Evolutionary conservation across 2,113 vertebrate species (phyloP).

Genomic region (Ameiurus melas): DNA sequence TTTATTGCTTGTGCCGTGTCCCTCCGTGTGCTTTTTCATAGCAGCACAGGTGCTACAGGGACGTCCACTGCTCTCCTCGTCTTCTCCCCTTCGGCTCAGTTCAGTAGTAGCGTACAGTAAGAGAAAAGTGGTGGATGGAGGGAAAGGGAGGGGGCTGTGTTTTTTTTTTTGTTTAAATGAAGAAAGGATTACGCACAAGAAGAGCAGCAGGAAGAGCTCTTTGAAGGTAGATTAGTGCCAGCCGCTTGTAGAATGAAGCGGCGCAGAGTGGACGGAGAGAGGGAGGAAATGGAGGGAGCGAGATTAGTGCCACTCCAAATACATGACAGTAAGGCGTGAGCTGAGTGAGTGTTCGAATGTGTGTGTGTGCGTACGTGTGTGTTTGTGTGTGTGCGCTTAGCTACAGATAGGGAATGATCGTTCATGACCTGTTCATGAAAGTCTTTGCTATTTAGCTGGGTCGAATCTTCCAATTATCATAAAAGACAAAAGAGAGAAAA

Average conservation of each 20-base stretch:
- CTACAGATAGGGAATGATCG: neutral
- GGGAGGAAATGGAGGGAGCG: conserved; percentile 36
- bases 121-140: neutral
- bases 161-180: conserved; percentile 12
- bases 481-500: conserved; percentile 59
- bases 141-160: neutral
- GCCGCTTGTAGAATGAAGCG: conserved; percentile 48
- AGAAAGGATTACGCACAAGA: conserved; percentile 34
- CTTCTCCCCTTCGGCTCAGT: conserved; percentile 51
- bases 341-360: conserved; percentile 10
- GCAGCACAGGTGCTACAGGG: conserved; percentile 49
- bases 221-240: conserved; percentile 60
- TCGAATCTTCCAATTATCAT: neutral
- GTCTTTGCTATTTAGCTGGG: conserved; percentile 1
- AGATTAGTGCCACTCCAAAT: conserved; percentile 60
- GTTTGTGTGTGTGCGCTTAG: neutral
- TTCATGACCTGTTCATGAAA: neutral
- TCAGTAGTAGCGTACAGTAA: conserved; percentile 45
- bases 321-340: conserved; percentile 36
- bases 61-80: conserved; percentile 46
- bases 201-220: conserved; percentile 45
- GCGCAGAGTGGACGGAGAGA: conserved; percentile 24
- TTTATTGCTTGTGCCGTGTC: conserved; percentile 34
- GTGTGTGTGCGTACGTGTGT: neutral
- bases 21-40: conserved; percentile 41